A percentile compares a stretch with the other conserved stretches of the same genome.
phyloP scores from a whole-genome alignment of 2,888 invertebrate species.

The Metellina segmentata region DNA sequence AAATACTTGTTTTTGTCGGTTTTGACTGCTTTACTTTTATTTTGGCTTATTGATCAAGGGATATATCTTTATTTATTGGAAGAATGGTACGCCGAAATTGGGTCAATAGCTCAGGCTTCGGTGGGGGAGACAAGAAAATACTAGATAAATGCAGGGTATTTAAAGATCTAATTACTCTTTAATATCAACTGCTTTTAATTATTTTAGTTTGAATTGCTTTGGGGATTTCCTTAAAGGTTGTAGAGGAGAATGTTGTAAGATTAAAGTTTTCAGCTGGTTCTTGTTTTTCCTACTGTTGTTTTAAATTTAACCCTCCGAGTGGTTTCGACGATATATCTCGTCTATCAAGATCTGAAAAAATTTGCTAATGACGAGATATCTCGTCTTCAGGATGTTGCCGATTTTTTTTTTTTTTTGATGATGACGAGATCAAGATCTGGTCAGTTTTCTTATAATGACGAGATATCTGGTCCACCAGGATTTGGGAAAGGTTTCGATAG shows the following conservation, averaged over 20 bases:
- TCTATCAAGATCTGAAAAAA: too few species aligned
- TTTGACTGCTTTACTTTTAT: conserved; percentile 41
- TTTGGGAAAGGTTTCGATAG: too few species aligned
- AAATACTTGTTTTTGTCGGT: conserved; percentile 60
- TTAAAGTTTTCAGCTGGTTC: background rate
- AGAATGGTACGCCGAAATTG: conserved; percentile 2
- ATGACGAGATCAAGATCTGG: too few species aligned
- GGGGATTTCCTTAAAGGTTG: background rate
- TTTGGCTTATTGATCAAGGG: conserved; percentile 29
- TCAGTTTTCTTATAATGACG: too few species aligned
- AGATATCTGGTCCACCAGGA: too few species aligned
- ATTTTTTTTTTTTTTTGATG: too few species aligned
- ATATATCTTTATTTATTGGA: conserved; percentile 2
- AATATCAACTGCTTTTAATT: background rate
- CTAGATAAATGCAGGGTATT: background rate
- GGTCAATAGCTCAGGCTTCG: conserved; percentile 1
- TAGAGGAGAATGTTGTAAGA: background rate
- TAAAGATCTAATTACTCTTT: background rate
- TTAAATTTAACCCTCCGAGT: too few species aligned
- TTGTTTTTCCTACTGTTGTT: background rate
- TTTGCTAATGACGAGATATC: too few species aligned
- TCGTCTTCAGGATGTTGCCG: too few species aligned
- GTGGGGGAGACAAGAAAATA: background rate
- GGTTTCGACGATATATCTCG: too few species aligned
- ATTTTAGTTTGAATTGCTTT: background rate